Evolutionary conservation across 1,140 invertebrate species (phyloP).

Genomic region (Neuroterus valhalla): DNA sequence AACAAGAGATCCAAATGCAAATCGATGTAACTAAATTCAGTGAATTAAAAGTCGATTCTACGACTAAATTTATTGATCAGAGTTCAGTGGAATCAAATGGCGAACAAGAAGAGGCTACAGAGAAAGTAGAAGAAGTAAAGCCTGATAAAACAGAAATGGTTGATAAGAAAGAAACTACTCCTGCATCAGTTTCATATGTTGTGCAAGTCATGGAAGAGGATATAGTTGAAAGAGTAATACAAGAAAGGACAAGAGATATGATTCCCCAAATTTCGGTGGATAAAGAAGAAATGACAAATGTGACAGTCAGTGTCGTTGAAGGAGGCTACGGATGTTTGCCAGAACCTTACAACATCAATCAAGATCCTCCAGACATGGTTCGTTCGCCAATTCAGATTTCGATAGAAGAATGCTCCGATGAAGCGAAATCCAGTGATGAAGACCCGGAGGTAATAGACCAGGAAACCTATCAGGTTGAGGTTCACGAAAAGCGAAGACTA

Average conservation of each 20-base stretch:
- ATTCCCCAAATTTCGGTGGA: constrained; percentile 62
- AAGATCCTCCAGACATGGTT: constrained; percentile 67
- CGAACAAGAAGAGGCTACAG: constrained; percentile 47
- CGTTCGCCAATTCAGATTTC: constrained; percentile 74
- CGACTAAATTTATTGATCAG: constrained; percentile 68
- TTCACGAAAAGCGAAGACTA: constrained; percentile 61
- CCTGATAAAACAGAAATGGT: constrained; percentile 33
- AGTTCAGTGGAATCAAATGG: constrained; percentile 62
- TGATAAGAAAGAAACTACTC: constrained; percentile 60
- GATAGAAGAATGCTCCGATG: constrained; percentile 73
- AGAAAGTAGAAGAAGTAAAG: constrained; percentile 38
- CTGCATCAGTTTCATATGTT: background rate
- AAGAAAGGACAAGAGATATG: constrained; percentile 58
- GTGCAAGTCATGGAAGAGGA: constrained; percentile 48
- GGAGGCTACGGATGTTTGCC: constrained; percentile 37
- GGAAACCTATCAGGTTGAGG: constrained; percentile 61
- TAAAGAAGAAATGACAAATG: constrained; percentile 65
- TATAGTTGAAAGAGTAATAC: constrained; percentile 62
- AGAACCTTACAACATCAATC: constrained; percentile 58
- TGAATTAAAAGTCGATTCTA: constrained; percentile 57
- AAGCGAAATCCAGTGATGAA: constrained; percentile 63
- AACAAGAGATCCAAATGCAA: constrained; percentile 57
- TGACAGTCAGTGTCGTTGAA: constrained; percentile 57
- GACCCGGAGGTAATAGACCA: constrained; percentile 64
- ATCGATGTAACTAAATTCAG: constrained; percentile 47